Base-by-base conservation (phyloP, 2,888 invertebrate species). In the Drosophila stalkeri region DNA sequence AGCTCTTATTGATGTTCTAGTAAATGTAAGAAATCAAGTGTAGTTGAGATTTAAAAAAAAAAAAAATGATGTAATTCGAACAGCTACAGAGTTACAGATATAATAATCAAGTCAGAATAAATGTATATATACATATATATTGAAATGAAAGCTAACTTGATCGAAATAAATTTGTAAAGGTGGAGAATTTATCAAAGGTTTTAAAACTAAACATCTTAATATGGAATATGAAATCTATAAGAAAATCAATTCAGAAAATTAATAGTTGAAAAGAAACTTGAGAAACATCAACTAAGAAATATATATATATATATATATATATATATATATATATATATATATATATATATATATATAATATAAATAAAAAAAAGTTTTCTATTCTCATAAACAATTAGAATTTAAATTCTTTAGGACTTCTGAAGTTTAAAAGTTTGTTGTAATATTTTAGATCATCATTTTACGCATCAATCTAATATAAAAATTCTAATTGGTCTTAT, bases 1-100 rank as follows among this genome's bases (percentile, higher is more conserved):
- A 39, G 49, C 39, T 27, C 37, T 47, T 51, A 31, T 33, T 41
- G 12, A 33, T 44, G 14, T 27, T 41, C 41, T 55, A 37, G 33
- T 5, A 35, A 37, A 23, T 37, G 37, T 54, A 54, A 20, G 51
- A 51, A 33, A 35, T 12, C 12, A 12, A 51, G 35, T 14, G 18
- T 51, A 3, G 31, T 31, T 33, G 18, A 18, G 5, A 55, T 7
- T 31, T n/a, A 14, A 37, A 47, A 35, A 27, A 27, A 27, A 27
- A 27, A 49, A 52, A 39, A 55, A 18, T 55, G 39, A 41, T n/a
- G 55, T 41, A 55, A 39, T 27, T 39, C 12, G 41, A 55, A 41
- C 55, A 39, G 39, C 23, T 41, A 41, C n/a, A 41, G 23, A 18
- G 51, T 35, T 51, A 20, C 18, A 33, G 12, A 20, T 20, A 35